Evolutionary conservation across 2,888 invertebrate genomes (phyloP), one percentile per base, ranked within the genome.

Genomic region (Orchesella flavescens): DNA sequence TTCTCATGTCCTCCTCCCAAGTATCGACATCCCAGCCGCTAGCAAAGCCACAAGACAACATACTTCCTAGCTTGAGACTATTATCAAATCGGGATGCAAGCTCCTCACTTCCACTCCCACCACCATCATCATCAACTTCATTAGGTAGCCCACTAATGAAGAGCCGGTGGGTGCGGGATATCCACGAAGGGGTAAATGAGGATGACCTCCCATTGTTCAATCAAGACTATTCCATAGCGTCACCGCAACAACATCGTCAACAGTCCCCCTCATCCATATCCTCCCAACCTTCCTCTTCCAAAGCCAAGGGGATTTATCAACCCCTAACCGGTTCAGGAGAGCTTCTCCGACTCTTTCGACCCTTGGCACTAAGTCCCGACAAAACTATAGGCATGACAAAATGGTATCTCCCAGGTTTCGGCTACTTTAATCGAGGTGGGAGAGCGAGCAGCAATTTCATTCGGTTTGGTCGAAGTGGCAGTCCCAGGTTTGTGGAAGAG

Each of bases 381-480:
- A 83, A 83, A 43, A 77, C 83, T 1, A 76, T 83, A 23, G 83
- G 83, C 34, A 76, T 83, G 75, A 75, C 69, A 10, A 68, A 72
- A 46, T 84, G 83, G 83, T 85, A 84, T 53, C 72, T 84, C 15
- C 81, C 84, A 15, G 85, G 85, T 1, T 68, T 79, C 53, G 84
- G 85, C 13, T 80, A 83, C 59, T 85, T 84, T 57, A 17, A 84
- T 19, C 75, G 88, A 10, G 83, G 85, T 15, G 88, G 88, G 2
- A 77, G 86, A 23, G 86, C 86, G 34, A 86, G 86, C 72, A 87
- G 86, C 69, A 86, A 87, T 65, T 88, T 87, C 72, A 88, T 88
- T 43, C 86, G 88, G 15, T 87, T 88, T 61, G 88, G 88, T 9
- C 65, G 88, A 17, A 85, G 77, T 43, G 66, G 19, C 12, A 55